These are phyloP conservation scores for Eristalinus aeneus DNA, from an alignment of 2,888 invertebrate genomes.

Conservation along the genomic window DNA sequence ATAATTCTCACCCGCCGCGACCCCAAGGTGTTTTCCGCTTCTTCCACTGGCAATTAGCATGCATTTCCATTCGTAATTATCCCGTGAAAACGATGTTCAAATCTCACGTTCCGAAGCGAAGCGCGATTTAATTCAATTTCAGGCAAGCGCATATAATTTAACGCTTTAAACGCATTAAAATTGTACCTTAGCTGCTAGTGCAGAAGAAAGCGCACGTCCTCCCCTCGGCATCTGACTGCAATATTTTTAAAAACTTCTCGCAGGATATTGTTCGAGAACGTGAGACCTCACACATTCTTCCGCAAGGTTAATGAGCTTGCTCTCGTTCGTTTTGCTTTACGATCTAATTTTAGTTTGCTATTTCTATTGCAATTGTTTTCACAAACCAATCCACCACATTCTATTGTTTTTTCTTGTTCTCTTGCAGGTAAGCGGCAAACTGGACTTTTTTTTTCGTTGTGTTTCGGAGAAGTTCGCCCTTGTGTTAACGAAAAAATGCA, in stretches of 20 bases:
- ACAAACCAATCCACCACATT: slow-evolving; percentile 9
- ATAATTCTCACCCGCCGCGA: neutral
- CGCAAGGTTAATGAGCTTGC: slow-evolving; percentile 42
- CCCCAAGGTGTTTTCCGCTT: neutral
- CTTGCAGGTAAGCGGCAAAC: slow-evolving; percentile 62
- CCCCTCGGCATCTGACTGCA: slow-evolving; percentile 2
- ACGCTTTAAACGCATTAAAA: slow-evolving; percentile 42
- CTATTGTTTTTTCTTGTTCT: slow-evolving; percentile 19
- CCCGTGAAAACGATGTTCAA: neutral
- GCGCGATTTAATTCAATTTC: slow-evolving; percentile 37
- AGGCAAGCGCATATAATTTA: slow-evolving; percentile 37
- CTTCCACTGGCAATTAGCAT: neutral
- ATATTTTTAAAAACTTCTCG: slow-evolving; percentile 19
- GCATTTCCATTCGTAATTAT: neutral
- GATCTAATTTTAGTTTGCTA: slow-evolving; percentile 34
- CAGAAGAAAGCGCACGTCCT: neutral
- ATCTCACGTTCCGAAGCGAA: neutral
- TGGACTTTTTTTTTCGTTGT: slow-evolving; percentile 10
- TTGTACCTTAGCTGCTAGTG: neutral
- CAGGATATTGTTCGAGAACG: slow-evolving; percentile 19
- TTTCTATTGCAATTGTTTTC: slow-evolving; percentile 18
- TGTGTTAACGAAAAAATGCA: slow-evolving; percentile 5
- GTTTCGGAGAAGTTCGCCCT: neutral
- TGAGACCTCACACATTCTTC: slow-evolving; percentile 1
- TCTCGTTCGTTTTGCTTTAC: slow-evolving; percentile 12